These are phyloP conservation scores for Pteromalus puparum DNA, from an alignment of 1,140 invertebrate genomes.

Conservation along the genomic window DNA sequence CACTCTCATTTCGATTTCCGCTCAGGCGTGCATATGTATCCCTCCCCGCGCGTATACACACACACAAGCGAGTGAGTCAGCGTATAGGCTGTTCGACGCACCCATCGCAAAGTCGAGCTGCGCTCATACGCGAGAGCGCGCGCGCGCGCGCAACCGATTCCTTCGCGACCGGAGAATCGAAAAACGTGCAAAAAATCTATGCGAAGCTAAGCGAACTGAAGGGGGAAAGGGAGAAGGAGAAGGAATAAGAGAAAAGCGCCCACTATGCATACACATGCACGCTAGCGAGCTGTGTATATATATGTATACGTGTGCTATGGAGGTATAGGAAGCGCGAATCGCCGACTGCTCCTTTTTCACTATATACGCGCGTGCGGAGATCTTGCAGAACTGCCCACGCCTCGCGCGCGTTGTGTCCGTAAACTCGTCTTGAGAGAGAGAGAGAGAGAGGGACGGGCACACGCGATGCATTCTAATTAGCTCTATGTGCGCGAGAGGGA, in stretches of 20 bases:
- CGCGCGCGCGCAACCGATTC: neutral
- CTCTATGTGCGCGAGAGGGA: neutral
- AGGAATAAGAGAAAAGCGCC: neutral
- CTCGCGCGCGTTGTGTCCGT: neutral
- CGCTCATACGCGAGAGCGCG: neutral
- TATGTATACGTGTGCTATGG: neutral
- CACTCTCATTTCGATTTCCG: slow-evolving; percentile 30
- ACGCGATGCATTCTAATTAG: slow-evolving; percentile 45
- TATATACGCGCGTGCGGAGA: neutral
- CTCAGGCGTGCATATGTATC: neutral
- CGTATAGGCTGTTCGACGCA: neutral
- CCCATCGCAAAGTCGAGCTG: neutral
- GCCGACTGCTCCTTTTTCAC: slow-evolving; percentile 7
- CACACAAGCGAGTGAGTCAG: neutral
- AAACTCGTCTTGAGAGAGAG: slow-evolving; percentile 36
- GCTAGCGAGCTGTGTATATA: no score
- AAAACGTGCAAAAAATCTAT: neutral
- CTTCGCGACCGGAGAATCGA: neutral
- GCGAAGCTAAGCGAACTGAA: no score
- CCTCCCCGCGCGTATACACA: no score
- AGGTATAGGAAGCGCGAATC: no score
- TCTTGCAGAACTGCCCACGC: neutral
- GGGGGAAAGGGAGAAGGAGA: neutral
- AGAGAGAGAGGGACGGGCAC: neutral
- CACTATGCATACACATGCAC: neutral